A percentile compares a stretch with the other conserved stretches of the same genome.
Conservation (phyloP, 2,888 invertebrate species). For the Nesidiocoris tenuis region DNA sequence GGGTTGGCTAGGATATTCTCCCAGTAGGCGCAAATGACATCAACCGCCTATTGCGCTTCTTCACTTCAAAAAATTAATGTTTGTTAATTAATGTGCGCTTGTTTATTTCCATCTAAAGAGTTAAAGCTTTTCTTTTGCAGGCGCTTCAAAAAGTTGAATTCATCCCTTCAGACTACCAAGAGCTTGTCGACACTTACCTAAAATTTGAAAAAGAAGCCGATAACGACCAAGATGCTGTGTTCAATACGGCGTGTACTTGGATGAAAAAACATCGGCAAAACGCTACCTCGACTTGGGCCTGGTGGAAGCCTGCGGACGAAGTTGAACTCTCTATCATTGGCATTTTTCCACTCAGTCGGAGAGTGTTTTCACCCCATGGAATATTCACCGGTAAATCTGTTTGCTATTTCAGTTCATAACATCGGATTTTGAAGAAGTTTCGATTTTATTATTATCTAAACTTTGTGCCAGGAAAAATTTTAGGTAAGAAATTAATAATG, state of each 20-base stretch:
- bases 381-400: constrained; percentile 29
- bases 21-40: no score
- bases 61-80: no score
- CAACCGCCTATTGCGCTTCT: no score
- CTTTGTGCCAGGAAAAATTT: no score
- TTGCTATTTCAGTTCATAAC: not conserved
- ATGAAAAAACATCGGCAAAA: constrained; percentile 53
- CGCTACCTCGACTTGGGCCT: constrained; percentile 56
- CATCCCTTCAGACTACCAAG: constrained; percentile 58
- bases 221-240: constrained; percentile 8
- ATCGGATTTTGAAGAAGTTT: not conserved
- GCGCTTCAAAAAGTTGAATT: constrained; percentile 59
- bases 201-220: not conserved
- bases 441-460: no score
- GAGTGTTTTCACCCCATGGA: constrained; percentile 16
- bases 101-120: no score
- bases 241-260: constrained; percentile 68
- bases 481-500: no score
- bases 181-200: constrained; percentile 54
- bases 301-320: constrained; percentile 57
- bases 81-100: no score
- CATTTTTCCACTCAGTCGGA: constrained; percentile 64
- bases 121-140: constrained; percentile 51
- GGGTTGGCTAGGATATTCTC: no score
- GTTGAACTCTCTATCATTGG: constrained; percentile 64